Conservation (phyloP, 2,797 vertebrate genomes). For the Yasuhikotakia modesta region DNA sequence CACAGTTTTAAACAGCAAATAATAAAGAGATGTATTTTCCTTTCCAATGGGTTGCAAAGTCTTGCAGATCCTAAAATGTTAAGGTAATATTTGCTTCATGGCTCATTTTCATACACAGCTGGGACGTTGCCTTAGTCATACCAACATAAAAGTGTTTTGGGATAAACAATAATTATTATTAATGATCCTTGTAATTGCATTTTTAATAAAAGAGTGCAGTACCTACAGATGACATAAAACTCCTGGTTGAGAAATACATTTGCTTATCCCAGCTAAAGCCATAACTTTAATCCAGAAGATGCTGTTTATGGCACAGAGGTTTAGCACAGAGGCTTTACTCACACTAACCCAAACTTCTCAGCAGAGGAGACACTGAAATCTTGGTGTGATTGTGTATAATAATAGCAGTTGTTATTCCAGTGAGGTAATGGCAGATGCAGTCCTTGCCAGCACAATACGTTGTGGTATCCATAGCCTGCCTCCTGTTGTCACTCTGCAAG, state of each 20-base stretch:
- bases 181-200: background rate
- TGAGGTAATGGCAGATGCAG: slow-evolving; percentile 69
- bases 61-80: too few relatives aligned
- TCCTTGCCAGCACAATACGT: slow-evolving; percentile 44
- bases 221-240: slow-evolving; percentile 17
- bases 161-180: background rate
- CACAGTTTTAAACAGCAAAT: too few relatives aligned
- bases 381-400: slow-evolving; percentile 58
- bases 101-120: too few relatives aligned
- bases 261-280: background rate
- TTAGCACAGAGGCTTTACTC: too few relatives aligned
- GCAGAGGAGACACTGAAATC: slow-evolving; percentile 61
- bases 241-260: background rate
- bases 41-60: too few relatives aligned
- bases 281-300: background rate
- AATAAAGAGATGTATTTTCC: too few relatives aligned
- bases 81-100: too few relatives aligned
- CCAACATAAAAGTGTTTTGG: background rate
- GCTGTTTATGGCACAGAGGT: background rate
- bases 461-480: background rate
- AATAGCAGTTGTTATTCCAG: slow-evolving; percentile 68
- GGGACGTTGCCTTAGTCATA: background rate
- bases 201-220: background rate
- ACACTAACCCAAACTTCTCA: slow-evolving; percentile 58
- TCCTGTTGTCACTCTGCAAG: slow-evolving; percentile 22